phyloP scores from a whole-genome alignment of 2,797 vertebrate species.

The Enteromius treurensis region DNA sequence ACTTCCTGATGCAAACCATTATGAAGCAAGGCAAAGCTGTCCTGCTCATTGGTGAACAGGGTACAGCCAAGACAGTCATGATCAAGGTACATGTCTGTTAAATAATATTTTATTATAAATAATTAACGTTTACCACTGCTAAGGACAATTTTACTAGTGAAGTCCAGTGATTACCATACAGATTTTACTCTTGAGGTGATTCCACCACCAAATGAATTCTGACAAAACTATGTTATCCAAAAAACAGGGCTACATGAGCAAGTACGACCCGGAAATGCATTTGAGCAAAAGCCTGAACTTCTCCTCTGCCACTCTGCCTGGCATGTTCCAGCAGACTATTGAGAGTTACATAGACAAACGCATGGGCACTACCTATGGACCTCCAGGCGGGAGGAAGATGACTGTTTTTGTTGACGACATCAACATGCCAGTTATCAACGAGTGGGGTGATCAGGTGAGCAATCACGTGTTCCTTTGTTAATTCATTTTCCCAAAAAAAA shows the following conservation, averaged over 20 bases:
- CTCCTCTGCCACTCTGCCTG: constrained; percentile 83
- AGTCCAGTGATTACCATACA: background rate
- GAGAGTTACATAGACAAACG: constrained; percentile 87
- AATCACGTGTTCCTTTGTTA: background rate
- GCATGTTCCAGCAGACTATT: constrained; percentile 79
- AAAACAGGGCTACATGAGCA: constrained; percentile 78
- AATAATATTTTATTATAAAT: background rate
- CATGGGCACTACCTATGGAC: constrained; percentile 84
- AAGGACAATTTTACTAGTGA: background rate
- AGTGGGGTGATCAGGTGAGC: constrained; percentile 88
- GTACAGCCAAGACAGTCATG: constrained; percentile 87
- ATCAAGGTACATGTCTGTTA: constrained; percentile 74
- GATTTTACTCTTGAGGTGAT: background rate
- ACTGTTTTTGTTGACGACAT: constrained; percentile 87
- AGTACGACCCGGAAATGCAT: constrained; percentile 80
- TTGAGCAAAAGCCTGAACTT: constrained; percentile 83
- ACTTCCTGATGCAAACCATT: constrained; percentile 81
- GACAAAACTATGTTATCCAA: background rate
- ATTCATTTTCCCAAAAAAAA: background rate
- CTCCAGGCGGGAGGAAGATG: constrained; percentile 83
- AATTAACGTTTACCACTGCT: background rate
- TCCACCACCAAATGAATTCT: background rate
- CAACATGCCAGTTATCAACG: constrained; percentile 89
- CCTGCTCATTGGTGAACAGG: constrained; percentile 84
- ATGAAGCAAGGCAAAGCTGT: constrained; percentile 84